Evolutionary conservation across 2,888 invertebrate genomes (phyloP), one percentile per base, ranked within the genome.

Genomic region (Mactromeris polynyma): DNA sequence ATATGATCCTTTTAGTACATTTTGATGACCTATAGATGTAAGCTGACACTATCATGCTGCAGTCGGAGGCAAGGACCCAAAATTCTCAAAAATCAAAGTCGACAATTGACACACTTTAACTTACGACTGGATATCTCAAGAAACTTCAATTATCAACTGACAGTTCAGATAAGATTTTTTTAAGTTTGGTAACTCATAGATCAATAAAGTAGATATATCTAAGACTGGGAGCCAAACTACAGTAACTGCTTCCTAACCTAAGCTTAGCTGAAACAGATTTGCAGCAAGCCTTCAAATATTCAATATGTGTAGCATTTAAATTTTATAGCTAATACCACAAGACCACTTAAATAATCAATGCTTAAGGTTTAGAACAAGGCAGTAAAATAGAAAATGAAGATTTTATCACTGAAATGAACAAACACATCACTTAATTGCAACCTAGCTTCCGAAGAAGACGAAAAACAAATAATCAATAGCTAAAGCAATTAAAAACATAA

Each of bases 311-410:
- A 73, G 36, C n/a, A 64, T n/a, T 73, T 36, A 73, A 73, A 73
- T 36, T 73, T 73, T 73, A 73, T 73, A 33, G 73, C 19, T 64
- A 33, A 58, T 11, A 36, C 33, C 73, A 73, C 36, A 33, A 33
- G 73, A 33, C 36, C 73, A 73, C 73, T 36, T 73, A 11, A 73
- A 73, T 73, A 73, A 73, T 73, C 36, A 33, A 73, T 73, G 73
- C 3, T 11, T 73, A 33, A 69, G 69, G 31, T 69, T 17, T 69
- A 33, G 17, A 69, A 31, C 36, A 19, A 73, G 26, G 36, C 36
- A 33, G 73, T 73, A 73, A 73, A 73, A 73, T 1, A 33, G 69
- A 33, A 73, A 33, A 73, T 73, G 36, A 73, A 33, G 36, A 33
- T 73, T 73, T 73, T 73, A 73, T 73, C 73, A 36, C 26, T 33